Evolutionary conservation across 1,140 invertebrate genomes (phyloP).

Genomic region (Atta cephalotes): DNA sequence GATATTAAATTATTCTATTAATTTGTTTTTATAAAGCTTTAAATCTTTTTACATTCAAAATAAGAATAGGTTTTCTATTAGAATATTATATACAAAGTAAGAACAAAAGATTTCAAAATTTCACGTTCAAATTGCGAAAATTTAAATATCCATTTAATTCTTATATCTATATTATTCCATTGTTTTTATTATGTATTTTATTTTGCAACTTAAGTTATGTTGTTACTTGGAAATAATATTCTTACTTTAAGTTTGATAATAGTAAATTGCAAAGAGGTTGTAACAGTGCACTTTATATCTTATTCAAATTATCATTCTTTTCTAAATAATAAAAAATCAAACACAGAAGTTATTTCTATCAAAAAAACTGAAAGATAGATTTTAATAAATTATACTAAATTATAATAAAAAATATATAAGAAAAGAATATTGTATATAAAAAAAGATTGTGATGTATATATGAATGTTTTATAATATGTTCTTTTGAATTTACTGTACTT

Average conservation of each 20-base stretch:
- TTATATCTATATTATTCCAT: not conserved
- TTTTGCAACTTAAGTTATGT: not conserved
- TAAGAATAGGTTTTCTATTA: no score
- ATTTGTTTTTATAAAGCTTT: constrained; percentile 36
- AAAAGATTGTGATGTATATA: not conserved
- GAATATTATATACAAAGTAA: no score
- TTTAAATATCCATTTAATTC: not conserved
- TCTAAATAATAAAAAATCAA: not conserved
- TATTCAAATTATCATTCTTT: not conserved
- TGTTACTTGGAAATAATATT: not conserved
- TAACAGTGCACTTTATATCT: constrained; percentile 12
- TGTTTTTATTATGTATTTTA: constrained; percentile 13
- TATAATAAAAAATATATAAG: constrained; percentile 19
- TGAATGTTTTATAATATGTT: not conserved
- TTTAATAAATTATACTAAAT: not conserved
- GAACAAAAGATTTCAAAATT: constrained; percentile 12
- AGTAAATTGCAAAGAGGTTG: not conserved
- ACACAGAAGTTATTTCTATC: not conserved
- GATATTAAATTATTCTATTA: constrained; percentile 30
- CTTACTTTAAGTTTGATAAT: constrained; percentile 1
- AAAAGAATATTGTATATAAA: not conserved
- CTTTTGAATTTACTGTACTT: not conserved
- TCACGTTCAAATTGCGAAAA: constrained; percentile 10
- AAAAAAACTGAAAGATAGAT: constrained; percentile 28
- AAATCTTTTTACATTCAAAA: constrained; percentile 1